A percentile compares a stretch with the other conserved stretches of the same genome.
These are phyloP conservation scores for Drosophila robusta DNA, from an alignment of 2,888 invertebrate genomes.

Conservation along the genomic window DNA sequence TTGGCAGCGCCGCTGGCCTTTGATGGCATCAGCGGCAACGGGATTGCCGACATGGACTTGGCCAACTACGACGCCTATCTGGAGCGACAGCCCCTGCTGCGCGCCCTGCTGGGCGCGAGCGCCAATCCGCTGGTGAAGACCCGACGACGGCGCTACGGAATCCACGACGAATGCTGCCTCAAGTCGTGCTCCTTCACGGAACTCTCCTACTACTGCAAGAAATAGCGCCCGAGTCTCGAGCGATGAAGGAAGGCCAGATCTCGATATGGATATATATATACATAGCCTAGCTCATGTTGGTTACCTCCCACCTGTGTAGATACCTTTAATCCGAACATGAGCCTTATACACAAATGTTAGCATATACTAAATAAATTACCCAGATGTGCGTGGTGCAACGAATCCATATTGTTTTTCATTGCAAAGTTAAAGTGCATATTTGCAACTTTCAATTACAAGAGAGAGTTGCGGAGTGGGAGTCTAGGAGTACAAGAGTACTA, in stretches of 20 bases:
- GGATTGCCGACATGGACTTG: conserved; percentile 18
- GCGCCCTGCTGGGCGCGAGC: conserved; percentile 46
- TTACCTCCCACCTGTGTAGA: no score
- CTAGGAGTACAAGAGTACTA: no score
- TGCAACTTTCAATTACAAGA: no score
- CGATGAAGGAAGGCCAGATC: no score
- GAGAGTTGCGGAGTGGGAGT: no score
- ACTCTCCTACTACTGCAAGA: conserved; percentile 65
- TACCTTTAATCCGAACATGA: no score
- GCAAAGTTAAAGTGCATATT: no score
- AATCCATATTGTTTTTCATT: background rate
- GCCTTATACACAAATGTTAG: no score
- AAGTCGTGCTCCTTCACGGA: conserved; percentile 66
- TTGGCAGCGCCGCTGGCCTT: conserved; percentile 39
- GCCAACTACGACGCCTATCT: conserved; percentile 24
- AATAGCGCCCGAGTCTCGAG: no score
- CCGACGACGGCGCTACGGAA: conserved; percentile 68
- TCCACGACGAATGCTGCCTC: conserved; percentile 75
- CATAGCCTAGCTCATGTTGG: no score
- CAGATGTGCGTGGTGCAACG: background rate
- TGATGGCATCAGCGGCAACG: conserved; percentile 44
- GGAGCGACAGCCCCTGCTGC: conserved; percentile 51
- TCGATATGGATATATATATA: no score
- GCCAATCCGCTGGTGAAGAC: conserved; percentile 58
- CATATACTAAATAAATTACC: background rate